phyloP scores from a whole-genome alignment of 2,797 vertebrate species.

The Heteromormyrus szaboi region DNA sequence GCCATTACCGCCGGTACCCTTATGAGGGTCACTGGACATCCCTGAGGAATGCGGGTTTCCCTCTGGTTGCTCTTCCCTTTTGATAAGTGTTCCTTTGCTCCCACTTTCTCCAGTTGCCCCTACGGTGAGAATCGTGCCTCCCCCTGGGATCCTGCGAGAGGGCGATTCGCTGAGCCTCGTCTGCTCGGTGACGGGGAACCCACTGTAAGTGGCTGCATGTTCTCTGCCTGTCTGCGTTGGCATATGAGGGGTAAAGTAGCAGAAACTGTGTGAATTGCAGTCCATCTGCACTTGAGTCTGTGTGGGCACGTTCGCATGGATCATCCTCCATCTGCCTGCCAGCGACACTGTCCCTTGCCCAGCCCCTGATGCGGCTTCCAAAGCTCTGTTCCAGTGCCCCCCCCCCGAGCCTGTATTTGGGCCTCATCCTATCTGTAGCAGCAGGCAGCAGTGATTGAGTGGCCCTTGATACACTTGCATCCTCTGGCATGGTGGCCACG shows the following conservation, averaged over 20 bases:
- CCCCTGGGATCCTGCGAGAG: constrained; percentile 76
- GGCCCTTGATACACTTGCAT: neutral
- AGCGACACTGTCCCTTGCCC: neutral
- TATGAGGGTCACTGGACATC: neutral
- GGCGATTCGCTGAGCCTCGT: constrained; percentile 79
- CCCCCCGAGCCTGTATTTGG: neutral
- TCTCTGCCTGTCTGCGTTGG: neutral
- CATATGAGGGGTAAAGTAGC: constrained; percentile 3
- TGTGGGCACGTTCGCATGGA: constrained; percentile 19
- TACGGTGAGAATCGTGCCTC: constrained; percentile 73
- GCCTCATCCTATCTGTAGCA: neutral
- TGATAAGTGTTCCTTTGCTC: neutral
- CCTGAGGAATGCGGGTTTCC: neutral
- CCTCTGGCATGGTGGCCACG: neutral
- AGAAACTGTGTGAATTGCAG: constrained; percentile 12
- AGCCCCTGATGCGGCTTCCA: neutral
- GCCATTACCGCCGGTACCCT: neutral
- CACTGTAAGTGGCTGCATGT: constrained; percentile 65
- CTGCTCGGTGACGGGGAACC: constrained; percentile 78
- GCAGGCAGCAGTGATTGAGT: neutral
- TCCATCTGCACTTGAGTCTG: constrained; percentile 22
- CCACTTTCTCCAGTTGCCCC: constrained; percentile 59
- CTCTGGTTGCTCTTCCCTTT: neutral
- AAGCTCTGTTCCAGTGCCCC: neutral
- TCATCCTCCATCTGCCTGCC: constrained; percentile 4